Evolutionary conservation across 2,888 invertebrate species (phyloP).

Genomic region (Argyra leucocephala): DNA sequence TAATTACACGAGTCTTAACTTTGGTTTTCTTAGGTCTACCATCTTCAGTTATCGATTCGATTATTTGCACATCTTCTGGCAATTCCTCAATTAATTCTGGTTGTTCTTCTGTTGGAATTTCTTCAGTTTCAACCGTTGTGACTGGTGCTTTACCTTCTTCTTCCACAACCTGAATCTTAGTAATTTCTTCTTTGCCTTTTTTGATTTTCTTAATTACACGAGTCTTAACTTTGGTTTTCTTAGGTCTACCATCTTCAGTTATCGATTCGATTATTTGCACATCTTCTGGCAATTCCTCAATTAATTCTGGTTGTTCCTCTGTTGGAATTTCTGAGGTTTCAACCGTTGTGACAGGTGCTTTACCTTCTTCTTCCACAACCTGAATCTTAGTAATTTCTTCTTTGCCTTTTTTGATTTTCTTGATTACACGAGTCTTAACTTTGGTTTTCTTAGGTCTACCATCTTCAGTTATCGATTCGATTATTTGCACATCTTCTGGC

Average conservation of each 20-base stretch:
- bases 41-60: conserved; percentile 26
- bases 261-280: conserved; percentile 15
- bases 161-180: conserved; percentile 42
- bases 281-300: conserved; percentile 33
- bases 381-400: conserved; percentile 34
- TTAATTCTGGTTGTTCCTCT: conserved; percentile 29
- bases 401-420: conserved; percentile 34
- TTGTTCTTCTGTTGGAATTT: conserved; percentile 20
- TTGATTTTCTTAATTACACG: conserved; percentile 28
- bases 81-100: conserved; percentile 31
- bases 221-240: conserved; percentile 27
- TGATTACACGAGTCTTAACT: conserved; percentile 35
- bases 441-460: conserved; percentile 30
- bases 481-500: conserved; percentile 34
- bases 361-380: conserved; percentile 33
- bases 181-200: conserved; percentile 37
- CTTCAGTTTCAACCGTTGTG: conserved; percentile 31
- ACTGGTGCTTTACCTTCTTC: conserved; percentile 35
- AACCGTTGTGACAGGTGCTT: conserved; percentile 32
- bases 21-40: conserved; percentile 28
- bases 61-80: conserved; percentile 30
- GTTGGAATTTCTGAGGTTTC: conserved; percentile 28
- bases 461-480: conserved; percentile 17
- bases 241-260: conserved; percentile 28
- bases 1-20: conserved; percentile 29